Conservation (phyloP, 2,888 invertebrate species). For the Hoplodrina blanda region DNA sequence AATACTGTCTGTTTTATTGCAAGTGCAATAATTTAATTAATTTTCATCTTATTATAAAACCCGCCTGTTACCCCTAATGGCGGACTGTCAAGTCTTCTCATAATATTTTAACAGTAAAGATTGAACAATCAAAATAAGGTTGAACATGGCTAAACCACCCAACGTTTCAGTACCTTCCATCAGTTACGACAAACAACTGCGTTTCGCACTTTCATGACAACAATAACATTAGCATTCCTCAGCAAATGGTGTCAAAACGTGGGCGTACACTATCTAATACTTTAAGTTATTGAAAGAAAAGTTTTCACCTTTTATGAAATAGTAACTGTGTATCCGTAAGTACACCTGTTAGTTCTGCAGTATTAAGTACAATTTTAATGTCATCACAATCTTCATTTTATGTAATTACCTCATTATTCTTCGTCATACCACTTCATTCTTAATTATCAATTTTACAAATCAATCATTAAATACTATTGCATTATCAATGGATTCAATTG, state of each 20-base stretch:
- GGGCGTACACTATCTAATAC: slow-evolving; percentile 17
- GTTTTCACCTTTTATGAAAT: slow-evolving; percentile 14
- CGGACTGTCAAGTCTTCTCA: too few species aligned
- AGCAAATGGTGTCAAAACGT: slow-evolving; percentile 35
- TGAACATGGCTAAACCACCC: too few species aligned
- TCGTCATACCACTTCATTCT: background rate
- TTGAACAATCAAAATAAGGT: too few species aligned
- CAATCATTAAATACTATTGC: slow-evolving; percentile 4
- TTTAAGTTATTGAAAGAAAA: slow-evolving; percentile 20
- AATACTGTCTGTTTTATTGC: too few species aligned
- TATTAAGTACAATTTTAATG: background rate
- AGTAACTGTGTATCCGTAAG: background rate
- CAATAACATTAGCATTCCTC: slow-evolving; percentile 40
- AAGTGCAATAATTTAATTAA: too few species aligned
- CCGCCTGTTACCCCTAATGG: too few species aligned
- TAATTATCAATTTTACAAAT: slow-evolving; percentile 1
- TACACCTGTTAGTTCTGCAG: background rate
- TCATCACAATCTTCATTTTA: background rate
- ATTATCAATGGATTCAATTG: slow-evolving; percentile 16
- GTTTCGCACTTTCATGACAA: slow-evolving; percentile 43
- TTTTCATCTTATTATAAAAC: too few species aligned
- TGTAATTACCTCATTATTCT: slow-evolving; percentile 2
- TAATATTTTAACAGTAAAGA: too few species aligned
- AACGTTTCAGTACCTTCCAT: slow-evolving; percentile 10
- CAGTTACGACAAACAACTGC: slow-evolving; percentile 23